These are phyloP conservation scores for Colossoma macropomum DNA, from an alignment of 2,113 vertebrate species.

Conservation along the genomic window DNA sequence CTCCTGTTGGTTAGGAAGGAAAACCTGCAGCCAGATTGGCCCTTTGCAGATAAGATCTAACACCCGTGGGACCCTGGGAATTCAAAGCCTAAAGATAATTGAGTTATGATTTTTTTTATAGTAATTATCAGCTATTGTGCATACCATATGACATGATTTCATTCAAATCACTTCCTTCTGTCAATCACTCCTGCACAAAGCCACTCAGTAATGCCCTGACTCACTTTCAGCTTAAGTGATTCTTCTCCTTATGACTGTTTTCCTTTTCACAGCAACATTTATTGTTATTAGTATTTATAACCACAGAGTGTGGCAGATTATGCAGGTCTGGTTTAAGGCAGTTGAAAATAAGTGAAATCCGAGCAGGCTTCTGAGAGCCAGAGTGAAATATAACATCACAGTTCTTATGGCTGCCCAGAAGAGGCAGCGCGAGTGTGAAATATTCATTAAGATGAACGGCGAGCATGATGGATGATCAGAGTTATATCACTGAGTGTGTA, in stretches of 20 bases:
- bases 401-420: slow-evolving; percentile 41
- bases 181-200: neutral
- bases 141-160: neutral
- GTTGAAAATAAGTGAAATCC: slow-evolving; percentile 44
- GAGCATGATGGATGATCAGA: slow-evolving; percentile 44
- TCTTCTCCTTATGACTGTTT: slow-evolving; percentile 5
- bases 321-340: slow-evolving; percentile 26
- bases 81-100: neutral
- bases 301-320: slow-evolving; percentile 26
- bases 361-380: slow-evolving; percentile 34
- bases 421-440: slow-evolving; percentile 20
- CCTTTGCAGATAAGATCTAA: no score
- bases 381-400: slow-evolving; percentile 41
- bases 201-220: neutral
- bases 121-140: neutral
- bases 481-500: slow-evolving; percentile 21
- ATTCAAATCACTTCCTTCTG: neutral
- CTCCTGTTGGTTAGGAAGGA: no score
- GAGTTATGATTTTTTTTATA: neutral
- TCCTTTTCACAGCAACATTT: slow-evolving; percentile 42
- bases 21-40: no score
- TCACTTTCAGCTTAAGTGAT: neutral
- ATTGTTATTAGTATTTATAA: slow-evolving; percentile 53
- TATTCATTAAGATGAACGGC: slow-evolving; percentile 40
- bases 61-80: neutral